A percentile compares a stretch with the other conserved stretches of the same genome.
phyloP scores from a whole-genome alignment of 2,797 vertebrate species.

The Hemibagrus guttatus region DNA sequence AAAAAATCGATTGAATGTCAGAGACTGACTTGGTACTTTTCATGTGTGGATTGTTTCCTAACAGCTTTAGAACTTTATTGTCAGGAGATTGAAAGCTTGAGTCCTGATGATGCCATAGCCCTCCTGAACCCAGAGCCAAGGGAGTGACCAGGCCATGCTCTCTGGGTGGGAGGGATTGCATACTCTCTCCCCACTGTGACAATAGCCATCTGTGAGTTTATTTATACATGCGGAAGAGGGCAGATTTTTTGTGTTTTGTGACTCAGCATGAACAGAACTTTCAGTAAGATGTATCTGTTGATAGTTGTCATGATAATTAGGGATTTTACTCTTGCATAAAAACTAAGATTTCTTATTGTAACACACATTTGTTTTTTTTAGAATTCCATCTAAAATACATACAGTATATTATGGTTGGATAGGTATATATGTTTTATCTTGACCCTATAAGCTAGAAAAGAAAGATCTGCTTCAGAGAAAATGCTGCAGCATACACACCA shows the following conservation, averaged over 20 bases:
- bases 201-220: background rate
- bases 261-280: background rate
- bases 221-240: background rate
- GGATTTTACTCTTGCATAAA: background rate
- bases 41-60: background rate
- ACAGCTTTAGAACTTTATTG: background rate
- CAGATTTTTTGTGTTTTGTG: background rate
- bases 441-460: background rate
- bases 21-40: background rate
- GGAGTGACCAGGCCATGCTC: background rate
- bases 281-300: background rate
- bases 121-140: background rate
- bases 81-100: background rate
- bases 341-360: background rate
- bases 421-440: background rate
- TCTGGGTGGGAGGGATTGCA: background rate
- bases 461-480: background rate
- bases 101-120: background rate
- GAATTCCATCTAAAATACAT: background rate
- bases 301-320: background rate
- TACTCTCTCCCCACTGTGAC: background rate
- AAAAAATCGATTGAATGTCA: background rate
- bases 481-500: background rate
- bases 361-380: background rate
- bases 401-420: background rate